Evolutionary conservation across 2,113 vertebrate genomes (phyloP).

Genomic region (Chaetodon trifascialis): DNA sequence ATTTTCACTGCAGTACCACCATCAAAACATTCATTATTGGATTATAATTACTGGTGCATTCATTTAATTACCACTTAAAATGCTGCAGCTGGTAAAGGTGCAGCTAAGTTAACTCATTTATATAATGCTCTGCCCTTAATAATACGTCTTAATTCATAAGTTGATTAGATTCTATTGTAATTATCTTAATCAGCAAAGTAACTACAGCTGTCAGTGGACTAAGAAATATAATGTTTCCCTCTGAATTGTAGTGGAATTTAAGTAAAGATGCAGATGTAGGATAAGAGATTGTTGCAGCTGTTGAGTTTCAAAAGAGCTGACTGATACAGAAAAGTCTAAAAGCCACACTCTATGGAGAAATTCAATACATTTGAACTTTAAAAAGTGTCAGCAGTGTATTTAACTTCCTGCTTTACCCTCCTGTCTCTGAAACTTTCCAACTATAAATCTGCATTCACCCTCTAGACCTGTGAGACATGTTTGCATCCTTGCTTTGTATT

Average conservation of each 20-base stretch:
- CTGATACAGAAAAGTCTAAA: constrained; percentile 7
- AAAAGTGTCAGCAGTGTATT: not conserved
- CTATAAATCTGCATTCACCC: not conserved
- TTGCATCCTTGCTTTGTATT: not conserved
- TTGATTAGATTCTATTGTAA: not conserved
- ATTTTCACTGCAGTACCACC: too few relatives aligned
- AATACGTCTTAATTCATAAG: not conserved
- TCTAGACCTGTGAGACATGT: not conserved
- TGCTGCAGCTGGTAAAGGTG: too few relatives aligned
- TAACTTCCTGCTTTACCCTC: not conserved
- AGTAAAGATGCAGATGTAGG: not conserved
- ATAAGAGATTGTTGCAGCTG: not conserved
- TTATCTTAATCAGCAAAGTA: not conserved
- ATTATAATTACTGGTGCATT: not conserved
- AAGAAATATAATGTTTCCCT: too few relatives aligned
- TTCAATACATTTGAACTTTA: constrained; percentile 13
- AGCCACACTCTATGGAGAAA: not conserved
- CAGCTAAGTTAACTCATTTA: not conserved
- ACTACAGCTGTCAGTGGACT: not conserved
- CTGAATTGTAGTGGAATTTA: not conserved
- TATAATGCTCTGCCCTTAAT: too few relatives aligned
- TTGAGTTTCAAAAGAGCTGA: constrained; percentile 22
- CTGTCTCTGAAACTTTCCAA: not conserved
- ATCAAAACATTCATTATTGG: not conserved
- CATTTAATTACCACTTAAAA: too few relatives aligned